Evolutionary conservation across 2,113 vertebrate species (phyloP).

Genomic region (Pseudorasbora parva): DNA sequence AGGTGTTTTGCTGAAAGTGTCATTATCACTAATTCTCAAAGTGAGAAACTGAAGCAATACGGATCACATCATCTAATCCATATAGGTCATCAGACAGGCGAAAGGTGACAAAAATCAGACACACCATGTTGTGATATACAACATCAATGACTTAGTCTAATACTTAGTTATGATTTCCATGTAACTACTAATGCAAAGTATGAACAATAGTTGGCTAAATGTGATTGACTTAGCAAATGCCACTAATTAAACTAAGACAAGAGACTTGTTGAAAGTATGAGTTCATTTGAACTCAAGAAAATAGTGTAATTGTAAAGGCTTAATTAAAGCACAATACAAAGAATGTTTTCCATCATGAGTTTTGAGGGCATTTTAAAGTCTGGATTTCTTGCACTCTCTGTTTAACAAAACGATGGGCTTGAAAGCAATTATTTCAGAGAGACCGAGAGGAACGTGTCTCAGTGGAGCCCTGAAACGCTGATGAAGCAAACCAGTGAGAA

Average conservation of each 20-base stretch:
- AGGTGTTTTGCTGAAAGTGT: conserved; percentile 20
- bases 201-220: background rate
- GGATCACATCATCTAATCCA: background rate
- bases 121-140: background rate
- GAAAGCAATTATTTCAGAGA: conserved; percentile 43
- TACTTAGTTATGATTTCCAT: too few species aligned
- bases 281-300: background rate
- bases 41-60: background rate
- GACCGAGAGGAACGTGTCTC: conserved; percentile 34
- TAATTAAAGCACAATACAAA: background rate
- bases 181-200: too few species aligned
- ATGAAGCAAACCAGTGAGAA: conserved; percentile 34
- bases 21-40: conserved; percentile 1
- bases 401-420: conserved; percentile 15
- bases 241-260: background rate
- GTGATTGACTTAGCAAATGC: background rate
- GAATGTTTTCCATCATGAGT: conserved; percentile 14
- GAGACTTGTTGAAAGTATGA: background rate
- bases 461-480: conserved; percentile 29
- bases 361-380: background rate
- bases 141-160: background rate
- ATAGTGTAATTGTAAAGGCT: background rate
- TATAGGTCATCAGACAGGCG: conserved; percentile 5
- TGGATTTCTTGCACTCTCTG: conserved; percentile 6
- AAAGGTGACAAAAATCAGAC: background rate